A percentile compares a stretch with the other conserved stretches of the same genome.
Evolutionary conservation across 2,888 invertebrate genomes (phyloP).

Genomic region (Sturmia bella): DNA sequence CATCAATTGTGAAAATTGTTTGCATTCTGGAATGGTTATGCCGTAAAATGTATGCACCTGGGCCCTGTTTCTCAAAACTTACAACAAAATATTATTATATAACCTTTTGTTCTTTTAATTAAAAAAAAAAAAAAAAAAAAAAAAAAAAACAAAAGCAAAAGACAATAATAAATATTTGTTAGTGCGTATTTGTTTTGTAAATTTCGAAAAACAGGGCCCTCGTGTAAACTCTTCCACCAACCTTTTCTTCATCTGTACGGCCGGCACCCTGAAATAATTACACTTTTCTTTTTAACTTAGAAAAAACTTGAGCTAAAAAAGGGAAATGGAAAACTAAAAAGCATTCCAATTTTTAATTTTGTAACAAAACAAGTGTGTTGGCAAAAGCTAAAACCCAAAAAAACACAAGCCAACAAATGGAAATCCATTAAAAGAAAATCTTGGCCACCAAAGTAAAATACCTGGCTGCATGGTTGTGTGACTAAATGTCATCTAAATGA

Average conservation of each 20-base stretch:
- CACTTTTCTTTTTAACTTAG: slow-evolving; percentile 33
- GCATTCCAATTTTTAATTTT: slow-evolving; percentile 55
- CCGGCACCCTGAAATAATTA: neutral
- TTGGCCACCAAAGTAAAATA: slow-evolving; percentile 61
- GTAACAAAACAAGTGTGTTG: slow-evolving; percentile 54
- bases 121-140: too few relatives aligned
- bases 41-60: too few relatives aligned
- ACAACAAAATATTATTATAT: too few relatives aligned
- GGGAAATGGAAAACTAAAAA: slow-evolving; percentile 34
- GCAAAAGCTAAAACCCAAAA: slow-evolving; percentile 9
- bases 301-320: slow-evolving; percentile 27
- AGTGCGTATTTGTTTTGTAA: too few relatives aligned
- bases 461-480: slow-evolving; percentile 48
- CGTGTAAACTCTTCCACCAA: too few relatives aligned
- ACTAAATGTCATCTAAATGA: slow-evolving; percentile 50
- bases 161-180: too few relatives aligned
- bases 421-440: slow-evolving; percentile 69
- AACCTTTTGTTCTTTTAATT: too few relatives aligned
- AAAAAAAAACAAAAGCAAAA: too few relatives aligned
- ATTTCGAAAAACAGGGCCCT: too few relatives aligned
- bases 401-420: slow-evolving; percentile 40
- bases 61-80: too few relatives aligned
- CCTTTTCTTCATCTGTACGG: slow-evolving; percentile 45
- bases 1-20: too few relatives aligned
- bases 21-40: too few relatives aligned